A percentile compares a stretch with the other conserved stretches of the same genome.
Conservation (phyloP, 2,888 invertebrate species). For the Lysandra bellargus region DNA sequence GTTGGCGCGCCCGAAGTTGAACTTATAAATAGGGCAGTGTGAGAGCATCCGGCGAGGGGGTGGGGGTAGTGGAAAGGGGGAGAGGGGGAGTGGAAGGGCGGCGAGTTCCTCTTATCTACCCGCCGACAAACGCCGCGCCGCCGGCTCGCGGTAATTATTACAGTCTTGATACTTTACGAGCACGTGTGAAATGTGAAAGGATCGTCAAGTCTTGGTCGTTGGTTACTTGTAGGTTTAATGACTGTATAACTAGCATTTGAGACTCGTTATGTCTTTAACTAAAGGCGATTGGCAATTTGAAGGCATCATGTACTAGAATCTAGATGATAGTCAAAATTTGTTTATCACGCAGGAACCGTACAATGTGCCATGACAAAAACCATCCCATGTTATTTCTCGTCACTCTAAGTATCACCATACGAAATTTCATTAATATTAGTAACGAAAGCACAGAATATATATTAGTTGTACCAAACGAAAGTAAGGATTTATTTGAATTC, state of each 20-base stretch:
- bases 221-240: not conserved
- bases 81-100: constrained; percentile 38
- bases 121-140: constrained; percentile 40
- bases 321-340: no score
- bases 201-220: not conserved
- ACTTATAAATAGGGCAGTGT: constrained; percentile 66
- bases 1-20: constrained; percentile 35
- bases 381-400: no score
- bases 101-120: constrained; percentile 46
- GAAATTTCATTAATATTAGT: no score
- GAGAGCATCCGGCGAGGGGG: constrained; percentile 56
- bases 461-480: no score
- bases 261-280: not conserved
- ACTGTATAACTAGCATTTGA: not conserved
- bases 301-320: no score
- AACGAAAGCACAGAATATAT: no score
- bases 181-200: constrained; percentile 29
- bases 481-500: no score
- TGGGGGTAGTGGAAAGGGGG: constrained; percentile 47
- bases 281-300: no score
- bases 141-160: constrained; percentile 34
- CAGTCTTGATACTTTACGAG: constrained; percentile 36
- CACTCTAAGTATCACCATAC: no score
- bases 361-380: no score
- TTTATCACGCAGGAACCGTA: no score